Evolutionary conservation across 2,113 vertebrate species (phyloP).

Genomic region (Cranoglanis bouderius): DNA sequence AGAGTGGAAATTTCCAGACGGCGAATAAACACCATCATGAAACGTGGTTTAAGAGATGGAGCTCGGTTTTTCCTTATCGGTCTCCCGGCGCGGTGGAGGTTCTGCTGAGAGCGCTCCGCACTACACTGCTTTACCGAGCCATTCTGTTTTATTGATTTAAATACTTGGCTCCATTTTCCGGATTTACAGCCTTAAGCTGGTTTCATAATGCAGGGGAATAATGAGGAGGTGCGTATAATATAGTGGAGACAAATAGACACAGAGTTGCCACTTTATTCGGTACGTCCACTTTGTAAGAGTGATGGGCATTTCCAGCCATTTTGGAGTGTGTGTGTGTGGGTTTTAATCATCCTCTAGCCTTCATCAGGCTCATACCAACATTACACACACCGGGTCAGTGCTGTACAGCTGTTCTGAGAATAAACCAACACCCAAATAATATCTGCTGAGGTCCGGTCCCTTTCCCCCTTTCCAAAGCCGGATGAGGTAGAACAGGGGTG

Average conservation of each 20-base stretch:
- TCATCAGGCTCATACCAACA: not conserved
- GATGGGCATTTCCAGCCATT: not conserved
- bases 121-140: conserved; percentile 60
- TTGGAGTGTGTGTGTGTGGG: not conserved
- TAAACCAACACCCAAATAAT: not conserved
- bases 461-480: not conserved
- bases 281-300: not conserved
- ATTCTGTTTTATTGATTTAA: conserved; percentile 26
- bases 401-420: not conserved
- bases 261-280: not conserved
- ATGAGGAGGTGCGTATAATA: not conserved
- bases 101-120: not conserved
- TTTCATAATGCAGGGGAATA: not conserved
- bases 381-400: not conserved
- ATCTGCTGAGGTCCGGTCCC: not conserved
- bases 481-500: not conserved
- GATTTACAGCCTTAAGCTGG: not conserved
- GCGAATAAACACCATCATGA: conserved; percentile 20
- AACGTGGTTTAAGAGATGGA: conserved; percentile 18
- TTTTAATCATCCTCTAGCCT: too few species aligned
- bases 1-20: conserved; percentile 25
- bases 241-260: not conserved
- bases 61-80: conserved; percentile 13
- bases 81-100: conserved; percentile 24
- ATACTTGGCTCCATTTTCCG: not conserved